Evolutionary conservation across 2,797 vertebrate genomes (phyloP).

Genomic region (Peromyscus eremicus): DNA sequence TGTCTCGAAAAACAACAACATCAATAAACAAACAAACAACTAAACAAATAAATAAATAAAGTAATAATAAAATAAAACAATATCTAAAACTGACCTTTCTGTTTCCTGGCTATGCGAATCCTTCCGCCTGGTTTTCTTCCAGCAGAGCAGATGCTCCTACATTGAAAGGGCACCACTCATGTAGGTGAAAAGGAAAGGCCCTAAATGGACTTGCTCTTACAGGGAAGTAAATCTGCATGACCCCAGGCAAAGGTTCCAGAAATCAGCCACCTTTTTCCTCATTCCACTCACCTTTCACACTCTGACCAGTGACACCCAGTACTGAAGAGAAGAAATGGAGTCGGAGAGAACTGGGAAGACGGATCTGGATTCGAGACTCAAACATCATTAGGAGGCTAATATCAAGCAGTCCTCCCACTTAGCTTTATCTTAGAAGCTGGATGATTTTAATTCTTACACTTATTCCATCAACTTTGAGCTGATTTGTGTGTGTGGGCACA

Average conservation of each 20-base stretch:
- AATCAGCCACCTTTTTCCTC: background rate
- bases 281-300: background rate
- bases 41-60: no score
- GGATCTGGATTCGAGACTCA: background rate
- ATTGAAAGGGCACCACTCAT: background rate
- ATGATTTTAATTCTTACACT: background rate
- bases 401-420: background rate
- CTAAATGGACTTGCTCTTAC: background rate
- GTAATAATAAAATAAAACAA: background rate
- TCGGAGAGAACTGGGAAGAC: background rate
- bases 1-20: no score
- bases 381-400: background rate
- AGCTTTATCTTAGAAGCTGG: background rate
- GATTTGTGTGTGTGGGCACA: background rate
- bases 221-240: constrained; percentile 45
- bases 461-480: background rate
- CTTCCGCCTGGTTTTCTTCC: constrained; percentile 14
- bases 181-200: constrained; percentile 12
- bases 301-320: background rate
- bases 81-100: background rate
- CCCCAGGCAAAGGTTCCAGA: constrained; percentile 28
- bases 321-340: background rate
- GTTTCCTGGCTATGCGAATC: background rate
- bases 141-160: background rate
- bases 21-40: no score